Conservation (phyloP, 2,888 invertebrate species). For the Odontothrips loti region DNA sequence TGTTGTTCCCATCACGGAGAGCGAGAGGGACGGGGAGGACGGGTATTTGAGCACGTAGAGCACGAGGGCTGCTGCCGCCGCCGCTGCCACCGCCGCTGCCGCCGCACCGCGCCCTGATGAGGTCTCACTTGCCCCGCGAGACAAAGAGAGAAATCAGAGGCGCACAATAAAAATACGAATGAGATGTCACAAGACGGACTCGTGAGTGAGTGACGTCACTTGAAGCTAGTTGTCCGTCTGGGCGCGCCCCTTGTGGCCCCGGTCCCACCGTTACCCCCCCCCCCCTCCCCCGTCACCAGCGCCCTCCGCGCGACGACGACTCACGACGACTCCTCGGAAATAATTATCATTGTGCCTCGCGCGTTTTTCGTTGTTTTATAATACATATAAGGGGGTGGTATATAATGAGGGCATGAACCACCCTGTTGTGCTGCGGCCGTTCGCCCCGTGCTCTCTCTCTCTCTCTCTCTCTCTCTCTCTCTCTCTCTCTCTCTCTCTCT, state of each 20-base stretch:
- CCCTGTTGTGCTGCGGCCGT: neutral
- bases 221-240: conserved; percentile 12
- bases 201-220: conserved; percentile 18
- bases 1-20: neutral
- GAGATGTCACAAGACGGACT: conserved; percentile 16
- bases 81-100: neutral
- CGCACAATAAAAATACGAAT: conserved; percentile 26
- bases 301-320: neutral
- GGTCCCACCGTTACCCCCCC: too few relatives aligned
- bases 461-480: too few relatives aligned
- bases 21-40: neutral
- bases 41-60: conserved; percentile 1
- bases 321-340: neutral
- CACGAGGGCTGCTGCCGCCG: neutral
- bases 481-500: too few relatives aligned
- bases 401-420: conserved; percentile 5
- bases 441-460: too few relatives aligned
- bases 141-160: conserved; percentile 20
- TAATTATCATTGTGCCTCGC: neutral
- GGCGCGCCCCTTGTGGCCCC: too few relatives aligned
- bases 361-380: conserved; percentile 21
- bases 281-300: too few relatives aligned
- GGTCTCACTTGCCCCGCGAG: conserved; percentile 5
- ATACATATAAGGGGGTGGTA: neutral
- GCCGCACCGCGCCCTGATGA: neutral